Conservation (phyloP, 2,113 vertebrate genomes). For the Okapia johnstoni region DNA sequence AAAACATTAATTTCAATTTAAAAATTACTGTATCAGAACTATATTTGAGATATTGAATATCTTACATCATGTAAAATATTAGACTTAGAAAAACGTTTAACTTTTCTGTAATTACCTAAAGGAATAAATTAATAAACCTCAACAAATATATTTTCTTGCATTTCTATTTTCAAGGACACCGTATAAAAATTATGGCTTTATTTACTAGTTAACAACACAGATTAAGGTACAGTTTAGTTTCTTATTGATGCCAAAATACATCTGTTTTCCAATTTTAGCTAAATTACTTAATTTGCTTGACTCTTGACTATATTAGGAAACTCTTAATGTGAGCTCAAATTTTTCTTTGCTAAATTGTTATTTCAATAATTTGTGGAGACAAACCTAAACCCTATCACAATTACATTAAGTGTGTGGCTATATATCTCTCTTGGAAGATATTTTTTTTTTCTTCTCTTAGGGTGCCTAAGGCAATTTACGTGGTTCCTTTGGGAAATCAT, state of each 20-base stretch:
- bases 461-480: not conserved
- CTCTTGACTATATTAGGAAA: not conserved
- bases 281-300: not conserved
- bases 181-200: not conserved
- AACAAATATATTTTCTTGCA: not conserved
- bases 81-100: not conserved
- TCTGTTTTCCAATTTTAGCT: not conserved
- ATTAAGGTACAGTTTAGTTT: not conserved
- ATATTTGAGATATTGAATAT: slow-evolving; percentile 8
- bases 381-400: not conserved
- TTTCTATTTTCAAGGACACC: not conserved
- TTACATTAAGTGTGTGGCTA: not conserved
- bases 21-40: not conserved
- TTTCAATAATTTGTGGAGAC: not conserved
- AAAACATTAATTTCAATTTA: not conserved
- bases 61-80: not conserved
- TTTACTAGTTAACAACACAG: not conserved
- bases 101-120: not conserved
- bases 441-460: not conserved
- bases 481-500: not conserved
- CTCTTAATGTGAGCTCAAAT: not conserved
- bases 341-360: not conserved
- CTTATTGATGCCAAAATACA: not conserved
- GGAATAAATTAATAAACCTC: not conserved
- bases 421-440: not conserved